Percentiles rank a stretch among this genome's conserved stretches.
phyloP scores from a whole-genome alignment of 2,888 invertebrate genomes.

The Torymus auratus region DNA sequence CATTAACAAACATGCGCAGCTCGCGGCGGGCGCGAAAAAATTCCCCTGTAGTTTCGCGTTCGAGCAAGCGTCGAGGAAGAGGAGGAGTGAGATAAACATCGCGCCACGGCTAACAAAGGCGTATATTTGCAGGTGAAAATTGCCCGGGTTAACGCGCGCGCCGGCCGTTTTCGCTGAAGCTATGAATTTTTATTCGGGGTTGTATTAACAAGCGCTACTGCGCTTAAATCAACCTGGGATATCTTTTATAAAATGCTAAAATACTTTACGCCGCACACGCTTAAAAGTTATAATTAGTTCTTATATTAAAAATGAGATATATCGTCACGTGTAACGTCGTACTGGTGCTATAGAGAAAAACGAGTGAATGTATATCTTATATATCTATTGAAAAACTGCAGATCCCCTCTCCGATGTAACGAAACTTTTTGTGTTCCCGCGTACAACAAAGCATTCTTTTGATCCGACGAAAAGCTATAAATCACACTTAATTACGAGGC shows the following conservation, averaged over 20 bases:
- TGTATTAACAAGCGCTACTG: too few relatives aligned
- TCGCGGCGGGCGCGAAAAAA: not conserved
- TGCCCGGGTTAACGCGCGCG: not conserved
- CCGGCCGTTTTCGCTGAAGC: slow-evolving; percentile 1
- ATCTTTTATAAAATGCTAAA: too few relatives aligned
- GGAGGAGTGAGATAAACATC: slow-evolving; percentile 21
- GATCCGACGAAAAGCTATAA: slow-evolving; percentile 28
- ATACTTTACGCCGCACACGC: too few relatives aligned
- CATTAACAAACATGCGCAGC: slow-evolving; percentile 21
- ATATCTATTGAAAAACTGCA: too few relatives aligned
- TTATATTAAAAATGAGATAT: too few relatives aligned
- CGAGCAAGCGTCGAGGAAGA: too few relatives aligned
- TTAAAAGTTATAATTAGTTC: too few relatives aligned
- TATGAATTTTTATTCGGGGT: slow-evolving; percentile 23
- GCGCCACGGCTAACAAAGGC: slow-evolving; percentile 12
- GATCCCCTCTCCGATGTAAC: not conserved
- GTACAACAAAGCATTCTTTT: not conserved
- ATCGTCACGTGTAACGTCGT: too few relatives aligned
- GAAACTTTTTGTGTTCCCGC: not conserved
- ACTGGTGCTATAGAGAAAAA: too few relatives aligned
- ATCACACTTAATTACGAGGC: slow-evolving; percentile 40
- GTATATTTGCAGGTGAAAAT: slow-evolving; percentile 35
- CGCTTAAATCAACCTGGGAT: too few relatives aligned
- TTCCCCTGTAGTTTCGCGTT: not conserved
- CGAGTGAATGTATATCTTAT: too few relatives aligned